These are phyloP conservation scores for Cynodonichthys magdalenae DNA, from an alignment of 2,797 vertebrate genomes.

Conservation along the genomic window DNA sequence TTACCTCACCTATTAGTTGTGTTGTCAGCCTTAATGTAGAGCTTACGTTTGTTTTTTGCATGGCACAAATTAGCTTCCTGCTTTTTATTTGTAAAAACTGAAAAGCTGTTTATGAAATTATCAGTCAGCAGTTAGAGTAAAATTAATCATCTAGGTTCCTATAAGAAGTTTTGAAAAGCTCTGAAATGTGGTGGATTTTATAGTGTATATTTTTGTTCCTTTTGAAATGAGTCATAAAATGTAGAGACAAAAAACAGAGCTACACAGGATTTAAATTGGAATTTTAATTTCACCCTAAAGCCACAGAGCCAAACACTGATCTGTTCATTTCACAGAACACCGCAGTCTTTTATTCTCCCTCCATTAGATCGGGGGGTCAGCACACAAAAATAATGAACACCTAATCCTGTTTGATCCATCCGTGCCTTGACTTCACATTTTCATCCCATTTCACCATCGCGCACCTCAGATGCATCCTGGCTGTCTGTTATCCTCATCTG, in stretches of 20 bases:
- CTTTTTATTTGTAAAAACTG: too few species aligned
- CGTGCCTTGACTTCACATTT: slow-evolving; percentile 13
- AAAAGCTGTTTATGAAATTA: too few species aligned
- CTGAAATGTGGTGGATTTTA: too few species aligned
- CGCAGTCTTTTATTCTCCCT: slow-evolving; percentile 2
- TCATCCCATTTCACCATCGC: slow-evolving; percentile 1
- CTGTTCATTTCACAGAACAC: slow-evolving; percentile 17
- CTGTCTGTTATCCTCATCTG: slow-evolving; percentile 10
- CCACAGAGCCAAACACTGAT: slow-evolving; percentile 1
- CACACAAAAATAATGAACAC: slow-evolving; percentile 32
- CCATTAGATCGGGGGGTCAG: slow-evolving; percentile 33
- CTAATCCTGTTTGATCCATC: slow-evolving; percentile 36
- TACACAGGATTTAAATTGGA: slow-evolving; percentile 4
- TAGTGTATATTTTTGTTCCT: not conserved
- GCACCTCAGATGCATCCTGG: slow-evolving; percentile 9
- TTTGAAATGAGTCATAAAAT: not conserved
- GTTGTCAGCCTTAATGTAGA: not conserved
- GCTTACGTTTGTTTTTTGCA: not conserved
- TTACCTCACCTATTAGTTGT: slow-evolving; percentile 24
- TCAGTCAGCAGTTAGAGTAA: too few species aligned
- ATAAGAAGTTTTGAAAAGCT: not conserved
- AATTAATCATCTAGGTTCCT: too few species aligned
- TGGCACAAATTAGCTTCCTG: not conserved
- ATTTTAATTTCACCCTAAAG: slow-evolving; percentile 9
- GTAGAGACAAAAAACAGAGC: not conserved